phyloP scores from a whole-genome alignment of 2,797 vertebrate genomes.

The Eutrigla gurnardus region DNA sequence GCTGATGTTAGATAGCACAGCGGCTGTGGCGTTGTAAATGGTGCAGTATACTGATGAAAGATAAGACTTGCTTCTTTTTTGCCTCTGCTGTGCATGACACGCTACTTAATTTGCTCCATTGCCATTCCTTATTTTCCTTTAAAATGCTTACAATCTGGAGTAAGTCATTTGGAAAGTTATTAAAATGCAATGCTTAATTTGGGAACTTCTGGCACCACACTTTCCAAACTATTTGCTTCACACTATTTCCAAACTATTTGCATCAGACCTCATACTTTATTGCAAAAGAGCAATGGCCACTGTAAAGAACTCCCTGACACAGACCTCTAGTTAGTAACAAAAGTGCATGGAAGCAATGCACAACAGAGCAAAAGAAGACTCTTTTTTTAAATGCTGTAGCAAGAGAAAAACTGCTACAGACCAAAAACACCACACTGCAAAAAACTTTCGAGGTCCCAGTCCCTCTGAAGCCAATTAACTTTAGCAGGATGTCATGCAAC shows the following conservation, averaged over 20 bases:
- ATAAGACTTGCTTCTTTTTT: constrained; percentile 19
- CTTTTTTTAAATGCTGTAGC: constrained; percentile 40
- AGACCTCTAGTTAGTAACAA: constrained; percentile 22
- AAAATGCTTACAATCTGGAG: constrained; percentile 2
- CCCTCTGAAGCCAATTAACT: constrained; percentile 69
- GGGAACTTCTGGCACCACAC: constrained; percentile 1
- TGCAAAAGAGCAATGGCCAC: not conserved
- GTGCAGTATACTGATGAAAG: constrained; percentile 16
- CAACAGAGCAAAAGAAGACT: constrained; percentile 43
- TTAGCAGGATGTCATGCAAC: constrained; percentile 56
- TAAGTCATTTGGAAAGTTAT: not conserved
- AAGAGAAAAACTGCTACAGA: constrained; percentile 29
- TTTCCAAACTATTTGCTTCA: constrained; percentile 17
- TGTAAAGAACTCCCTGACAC: constrained; percentile 8
- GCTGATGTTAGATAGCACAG: constrained; percentile 33
- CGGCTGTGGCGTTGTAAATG: not conserved
- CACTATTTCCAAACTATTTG: constrained; percentile 14
- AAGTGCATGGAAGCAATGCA: constrained; percentile 28
- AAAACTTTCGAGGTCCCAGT: constrained; percentile 40
- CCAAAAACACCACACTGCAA: constrained; percentile 48
- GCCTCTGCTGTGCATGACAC: constrained; percentile 22
- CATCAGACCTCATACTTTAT: not conserved
- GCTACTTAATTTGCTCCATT: constrained; percentile 36
- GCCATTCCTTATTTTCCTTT: constrained; percentile 22
- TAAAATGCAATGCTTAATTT: constrained; percentile 3